phyloP scores from a whole-genome alignment of 2,797 vertebrate species.

The Rachycentron canadum region DNA sequence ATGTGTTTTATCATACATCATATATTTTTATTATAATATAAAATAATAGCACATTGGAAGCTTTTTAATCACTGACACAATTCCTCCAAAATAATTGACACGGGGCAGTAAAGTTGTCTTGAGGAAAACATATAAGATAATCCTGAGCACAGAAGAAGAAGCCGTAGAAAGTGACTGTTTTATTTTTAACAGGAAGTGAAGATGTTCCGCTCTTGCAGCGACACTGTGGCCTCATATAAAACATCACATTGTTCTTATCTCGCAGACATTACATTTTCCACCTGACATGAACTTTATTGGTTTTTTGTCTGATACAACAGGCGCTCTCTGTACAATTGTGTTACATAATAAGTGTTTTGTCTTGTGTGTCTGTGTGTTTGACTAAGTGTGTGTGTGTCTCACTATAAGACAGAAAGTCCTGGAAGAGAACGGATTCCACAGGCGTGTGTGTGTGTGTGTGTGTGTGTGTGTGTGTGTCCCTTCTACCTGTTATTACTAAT shows the following conservation, averaged over 20 bases:
- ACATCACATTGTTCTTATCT: constrained; percentile 18
- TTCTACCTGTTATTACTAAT: constrained; percentile 15
- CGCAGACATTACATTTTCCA: constrained; percentile 7
- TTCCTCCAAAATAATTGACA: neutral
- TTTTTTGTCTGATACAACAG: neutral
- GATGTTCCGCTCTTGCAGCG: neutral
- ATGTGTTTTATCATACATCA: neutral
- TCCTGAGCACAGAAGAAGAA: neutral
- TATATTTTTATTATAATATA: neutral
- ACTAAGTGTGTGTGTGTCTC: neutral
- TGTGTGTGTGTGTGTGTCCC: constrained; percentile 5
- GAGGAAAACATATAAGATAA: neutral
- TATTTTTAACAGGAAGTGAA: neutral
- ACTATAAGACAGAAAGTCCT: constrained; percentile 31
- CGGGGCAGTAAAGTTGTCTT: neutral
- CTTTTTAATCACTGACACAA: neutral
- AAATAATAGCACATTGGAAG: neutral
- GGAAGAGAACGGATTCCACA: constrained; percentile 20
- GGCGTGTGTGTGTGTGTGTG: constrained; percentile 6
- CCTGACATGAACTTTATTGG: constrained; percentile 8
- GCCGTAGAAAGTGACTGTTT: neutral
- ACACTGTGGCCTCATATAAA: constrained; percentile 3
- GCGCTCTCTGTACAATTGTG: neutral
- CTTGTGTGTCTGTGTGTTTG: constrained; percentile 17
- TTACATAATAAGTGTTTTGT: constrained; percentile 55